phyloP scores from a whole-genome alignment of 2,888 invertebrate species.

The Platycheirus rosarum region DNA sequence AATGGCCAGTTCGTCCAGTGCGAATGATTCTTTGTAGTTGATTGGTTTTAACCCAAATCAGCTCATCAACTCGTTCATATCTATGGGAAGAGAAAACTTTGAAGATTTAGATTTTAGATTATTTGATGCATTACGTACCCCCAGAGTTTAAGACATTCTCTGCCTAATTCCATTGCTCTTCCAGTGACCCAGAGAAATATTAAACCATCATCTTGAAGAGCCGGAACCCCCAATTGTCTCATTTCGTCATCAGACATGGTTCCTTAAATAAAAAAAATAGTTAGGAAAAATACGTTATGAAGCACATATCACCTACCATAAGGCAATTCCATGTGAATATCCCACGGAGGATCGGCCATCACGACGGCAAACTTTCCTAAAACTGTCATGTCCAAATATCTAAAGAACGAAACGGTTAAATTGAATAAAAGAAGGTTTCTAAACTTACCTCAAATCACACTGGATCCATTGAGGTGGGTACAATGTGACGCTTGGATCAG shows the following conservation, averaged over 20 bases:
- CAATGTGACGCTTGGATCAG: slow-evolving; percentile 85
- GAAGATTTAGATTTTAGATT: neutral
- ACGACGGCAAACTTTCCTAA: slow-evolving; percentile 98
- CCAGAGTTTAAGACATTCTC: slow-evolving; percentile 98
- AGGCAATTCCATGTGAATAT: slow-evolving; percentile 99
- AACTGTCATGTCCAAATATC: slow-evolving; percentile 82
- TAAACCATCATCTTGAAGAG: slow-evolving; percentile 96
- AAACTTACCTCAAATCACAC: slow-evolving; percentile 94
- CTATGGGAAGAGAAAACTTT: slow-evolving; percentile 51
- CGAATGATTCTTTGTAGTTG: slow-evolving; percentile 98
- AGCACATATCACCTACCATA: slow-evolving; percentile 87
- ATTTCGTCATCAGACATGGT: slow-evolving; percentile 99
- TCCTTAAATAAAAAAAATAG: slow-evolving; percentile 70
- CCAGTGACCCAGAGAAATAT: slow-evolving; percentile 99
- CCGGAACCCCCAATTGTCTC: slow-evolving; percentile 96
- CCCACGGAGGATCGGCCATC: slow-evolving; percentile 99
- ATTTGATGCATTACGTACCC: slow-evolving; percentile 84
- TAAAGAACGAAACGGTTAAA: slow-evolving; percentile 1
- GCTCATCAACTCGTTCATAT: slow-evolving; percentile 97
- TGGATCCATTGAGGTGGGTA: slow-evolving; percentile 98
- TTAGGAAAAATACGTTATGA: neutral
- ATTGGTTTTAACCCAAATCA: slow-evolving; percentile 99
- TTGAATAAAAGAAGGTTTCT: neutral
- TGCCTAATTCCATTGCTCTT: slow-evolving; percentile 91
- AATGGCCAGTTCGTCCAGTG: slow-evolving; percentile 98